Conservation (phyloP, 53 echinoderm and acorn worm genomes). For the Holothuria leucospilota region DNA sequence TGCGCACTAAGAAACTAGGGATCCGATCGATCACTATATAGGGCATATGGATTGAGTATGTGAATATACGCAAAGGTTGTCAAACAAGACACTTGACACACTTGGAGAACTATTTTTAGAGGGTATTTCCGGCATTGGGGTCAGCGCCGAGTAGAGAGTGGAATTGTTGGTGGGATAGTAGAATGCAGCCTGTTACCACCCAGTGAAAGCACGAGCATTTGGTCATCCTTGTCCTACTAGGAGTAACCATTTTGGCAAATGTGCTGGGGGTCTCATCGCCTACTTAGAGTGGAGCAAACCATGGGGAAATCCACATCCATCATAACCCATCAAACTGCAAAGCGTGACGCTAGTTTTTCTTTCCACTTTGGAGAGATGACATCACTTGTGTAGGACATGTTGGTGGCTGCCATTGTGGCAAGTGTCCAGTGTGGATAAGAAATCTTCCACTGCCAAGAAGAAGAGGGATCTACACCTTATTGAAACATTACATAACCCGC, state of each 20-base stretch:
- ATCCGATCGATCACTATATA: constrained; percentile 2
- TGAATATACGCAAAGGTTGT: constrained; percentile 56
- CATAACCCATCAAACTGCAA: constrained; percentile 54
- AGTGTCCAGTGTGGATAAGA: constrained; percentile 39
- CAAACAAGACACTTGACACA: constrained; percentile 8
- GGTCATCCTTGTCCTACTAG: constrained; percentile 54
- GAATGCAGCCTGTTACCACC: constrained; percentile 62
- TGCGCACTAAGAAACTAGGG: constrained; percentile 49
- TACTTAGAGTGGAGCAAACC: constrained; percentile 27
- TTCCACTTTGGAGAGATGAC: constrained; percentile 56
- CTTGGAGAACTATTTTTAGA: constrained; percentile 22
- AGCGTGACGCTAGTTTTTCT: constrained; percentile 60
- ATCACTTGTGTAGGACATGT: constrained; percentile 52
- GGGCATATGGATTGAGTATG: constrained; percentile 56
- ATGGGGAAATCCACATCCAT: constrained; percentile 32
- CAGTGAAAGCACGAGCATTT: constrained; percentile 17
- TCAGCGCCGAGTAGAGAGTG: constrained; percentile 52
- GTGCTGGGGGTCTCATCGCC: constrained; percentile 53
- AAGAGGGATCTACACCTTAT: constrained; percentile 45
- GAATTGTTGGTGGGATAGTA: constrained; percentile 60
- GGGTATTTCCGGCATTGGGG: background rate
- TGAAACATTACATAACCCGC: constrained; percentile 20
- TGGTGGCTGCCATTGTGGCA: constrained; percentile 51
- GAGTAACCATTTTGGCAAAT: constrained; percentile 54
- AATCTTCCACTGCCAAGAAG: constrained; percentile 34